A percentile compares a stretch with the other conserved stretches of the same genome.
Conservation (phyloP, 2,888 invertebrate genomes). For the Lasioglossum pauxillum region DNA sequence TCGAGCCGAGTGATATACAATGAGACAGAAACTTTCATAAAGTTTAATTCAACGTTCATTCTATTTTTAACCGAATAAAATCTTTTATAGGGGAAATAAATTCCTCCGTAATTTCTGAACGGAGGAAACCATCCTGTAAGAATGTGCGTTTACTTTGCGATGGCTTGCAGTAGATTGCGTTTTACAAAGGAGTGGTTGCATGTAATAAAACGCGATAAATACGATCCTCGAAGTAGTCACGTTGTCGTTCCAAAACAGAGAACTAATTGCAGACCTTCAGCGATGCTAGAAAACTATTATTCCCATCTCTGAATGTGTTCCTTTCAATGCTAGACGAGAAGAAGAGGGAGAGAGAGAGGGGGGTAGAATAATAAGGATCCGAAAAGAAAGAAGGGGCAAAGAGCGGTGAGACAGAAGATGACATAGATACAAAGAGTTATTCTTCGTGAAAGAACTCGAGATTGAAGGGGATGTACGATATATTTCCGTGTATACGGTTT, state of each 20-base stretch:
- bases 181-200: not conserved
- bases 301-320: constrained; percentile 31
- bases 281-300: constrained; percentile 46
- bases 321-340: constrained; percentile 29
- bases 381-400: constrained; percentile 16
- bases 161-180: not conserved
- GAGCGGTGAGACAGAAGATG: constrained; percentile 39
- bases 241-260: not conserved
- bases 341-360: not conserved
- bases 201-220: constrained; percentile 41
- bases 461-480: constrained; percentile 42
- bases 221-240: constrained; percentile 13
- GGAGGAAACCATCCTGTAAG: too few relatives aligned
- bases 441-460: constrained; percentile 51
- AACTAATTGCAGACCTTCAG: constrained; percentile 40
- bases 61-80: not conserved
- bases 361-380: constrained; percentile 46
- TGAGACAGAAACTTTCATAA: not conserved
- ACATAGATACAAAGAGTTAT: constrained; percentile 57
- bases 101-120: not conserved
- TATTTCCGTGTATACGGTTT: constrained; percentile 43
- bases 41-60: not conserved
- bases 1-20: not conserved
- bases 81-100: constrained; percentile 3
- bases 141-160: not conserved